Percentiles rank a stretch among this genome's conserved stretches.
These are phyloP conservation scores for Lepus timidus DNA, from an alignment of 2,113 vertebrate genomes.

Conservation along the genomic window DNA sequence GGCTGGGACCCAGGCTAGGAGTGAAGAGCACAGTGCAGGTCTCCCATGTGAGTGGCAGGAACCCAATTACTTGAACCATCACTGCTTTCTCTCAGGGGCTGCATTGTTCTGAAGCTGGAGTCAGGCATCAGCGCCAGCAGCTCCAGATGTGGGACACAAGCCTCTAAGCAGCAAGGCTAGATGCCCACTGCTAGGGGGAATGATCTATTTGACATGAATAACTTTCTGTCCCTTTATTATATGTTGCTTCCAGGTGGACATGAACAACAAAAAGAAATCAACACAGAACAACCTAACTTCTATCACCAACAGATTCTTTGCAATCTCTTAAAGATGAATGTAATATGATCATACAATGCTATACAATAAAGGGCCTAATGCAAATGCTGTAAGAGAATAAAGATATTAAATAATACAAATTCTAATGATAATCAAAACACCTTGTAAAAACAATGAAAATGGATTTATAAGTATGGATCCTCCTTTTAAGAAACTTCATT, in stretches of 20 bases:
- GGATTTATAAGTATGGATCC: neutral
- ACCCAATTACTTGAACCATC: too few species aligned
- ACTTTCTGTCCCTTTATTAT: neutral
- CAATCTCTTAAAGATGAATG: neutral
- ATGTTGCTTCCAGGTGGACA: neutral
- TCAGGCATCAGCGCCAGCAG: too few species aligned
- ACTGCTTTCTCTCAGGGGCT: too few species aligned
- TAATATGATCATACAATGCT: neutral
- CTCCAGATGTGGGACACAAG: too few species aligned
- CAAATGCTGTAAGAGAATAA: neutral
- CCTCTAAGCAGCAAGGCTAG: too few species aligned
- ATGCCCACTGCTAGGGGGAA: neutral
- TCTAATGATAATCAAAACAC: neutral
- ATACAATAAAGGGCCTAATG: neutral
- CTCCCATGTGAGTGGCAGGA: too few species aligned
- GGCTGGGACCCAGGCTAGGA: too few species aligned
- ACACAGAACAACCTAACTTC: slow-evolving; percentile 4
- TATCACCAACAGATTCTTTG: neutral
- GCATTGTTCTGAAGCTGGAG: too few species aligned
- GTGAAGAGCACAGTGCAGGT: too few species aligned
- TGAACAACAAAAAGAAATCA: slow-evolving; percentile 27
- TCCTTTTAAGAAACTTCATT: neutral
- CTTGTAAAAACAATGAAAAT: slow-evolving; percentile 21
- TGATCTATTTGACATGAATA: neutral
- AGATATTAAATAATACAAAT: slow-evolving; percentile 16